Base-by-base conservation (phyloP, 2,888 invertebrate genomes). In the Lordiphosa andalusiaca region DNA sequence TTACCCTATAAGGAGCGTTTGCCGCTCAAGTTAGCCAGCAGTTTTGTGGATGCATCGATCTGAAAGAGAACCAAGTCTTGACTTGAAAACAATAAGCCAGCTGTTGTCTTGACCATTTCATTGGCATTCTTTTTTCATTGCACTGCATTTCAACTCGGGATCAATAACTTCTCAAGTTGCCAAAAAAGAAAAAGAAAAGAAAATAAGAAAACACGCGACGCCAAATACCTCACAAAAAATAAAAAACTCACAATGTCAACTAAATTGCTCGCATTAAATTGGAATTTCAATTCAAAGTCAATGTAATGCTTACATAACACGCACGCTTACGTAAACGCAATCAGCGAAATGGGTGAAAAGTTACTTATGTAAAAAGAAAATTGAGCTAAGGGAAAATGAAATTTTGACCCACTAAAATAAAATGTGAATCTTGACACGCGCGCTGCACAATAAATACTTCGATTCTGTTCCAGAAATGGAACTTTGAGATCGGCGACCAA, bases 281-380 rank as follows among this genome's bases (percentile, higher is more conserved):
- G 44, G 53, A 48, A 55, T 36, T 75, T 53, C 52, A 56, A 69
- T 62, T 72, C 73, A 76, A 77, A 84, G 84, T 76, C 76, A 81
- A 76, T 75, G 84, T 62, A 71, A 76, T 52, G 68, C 73, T 81
- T 81, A 81, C 58, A 73, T 77, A 84, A 81, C 37, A 48, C 30
- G 21, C 47, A 52, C 52, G 46, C 52, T 66, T 52, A 57, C 49
- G 56, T 47, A 44, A 54, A 39, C 52, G 37, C 47, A 25, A 48
- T 13, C 12, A 41, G 36, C 50, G 41, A 47, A 59, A 51, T 55
- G 54, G 44, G 57, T 52, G 53, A 53, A 68, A 55, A 41, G 39
- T 12, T 6, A 42, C 44, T 57, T 58, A 64, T 33, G 47, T 7
- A 65, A 63, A 63, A 58, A 67, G 55, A 48, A 51, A 41, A 55